phyloP scores from a whole-genome alignment of 2,797 vertebrate species.

The Eulemur mongoz region DNA sequence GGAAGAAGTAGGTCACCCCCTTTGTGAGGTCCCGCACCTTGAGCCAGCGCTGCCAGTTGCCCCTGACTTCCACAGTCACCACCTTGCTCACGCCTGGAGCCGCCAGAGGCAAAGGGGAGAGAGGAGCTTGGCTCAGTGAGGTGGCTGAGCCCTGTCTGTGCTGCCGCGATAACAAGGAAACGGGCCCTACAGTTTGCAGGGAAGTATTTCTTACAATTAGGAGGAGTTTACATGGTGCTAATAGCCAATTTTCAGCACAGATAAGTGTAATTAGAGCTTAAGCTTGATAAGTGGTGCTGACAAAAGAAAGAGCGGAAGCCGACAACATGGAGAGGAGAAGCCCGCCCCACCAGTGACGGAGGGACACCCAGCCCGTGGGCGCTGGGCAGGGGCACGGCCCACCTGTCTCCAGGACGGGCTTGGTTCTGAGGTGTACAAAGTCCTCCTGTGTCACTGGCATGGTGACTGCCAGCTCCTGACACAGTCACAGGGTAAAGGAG shows the following conservation, averaged over 20 bases:
- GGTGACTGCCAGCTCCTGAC: neutral
- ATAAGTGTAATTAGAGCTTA: constrained; percentile 84
- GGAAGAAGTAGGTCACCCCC: constrained; percentile 92
- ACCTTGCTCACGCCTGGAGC: constrained; percentile 94
- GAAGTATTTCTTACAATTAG: constrained; percentile 81
- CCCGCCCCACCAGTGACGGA: constrained; percentile 62
- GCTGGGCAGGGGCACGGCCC: accelerated
- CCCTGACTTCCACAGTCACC: constrained; percentile 95
- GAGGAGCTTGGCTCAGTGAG: neutral
- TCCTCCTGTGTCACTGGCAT: neutral
- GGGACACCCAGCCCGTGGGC: neutral
- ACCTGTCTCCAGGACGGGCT: neutral
- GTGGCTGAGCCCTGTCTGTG: constrained; percentile 40
- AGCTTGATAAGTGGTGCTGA: constrained; percentile 81
- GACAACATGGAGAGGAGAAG: constrained; percentile 70
- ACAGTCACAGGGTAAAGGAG: neutral
- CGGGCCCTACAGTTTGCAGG: constrained; percentile 68
- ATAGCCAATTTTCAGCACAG: constrained; percentile 83
- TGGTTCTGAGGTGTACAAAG: neutral
- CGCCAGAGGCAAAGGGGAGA: neutral
- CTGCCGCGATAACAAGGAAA: constrained; percentile 58
- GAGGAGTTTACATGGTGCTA: constrained; percentile 77
- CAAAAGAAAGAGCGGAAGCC: constrained; percentile 73
- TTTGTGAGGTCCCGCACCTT: constrained; percentile 95
- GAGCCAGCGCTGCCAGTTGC: constrained; percentile 95